phyloP scores from a whole-genome alignment of 1,140 invertebrate genomes.

The Lethocerus indicus region DNA sequence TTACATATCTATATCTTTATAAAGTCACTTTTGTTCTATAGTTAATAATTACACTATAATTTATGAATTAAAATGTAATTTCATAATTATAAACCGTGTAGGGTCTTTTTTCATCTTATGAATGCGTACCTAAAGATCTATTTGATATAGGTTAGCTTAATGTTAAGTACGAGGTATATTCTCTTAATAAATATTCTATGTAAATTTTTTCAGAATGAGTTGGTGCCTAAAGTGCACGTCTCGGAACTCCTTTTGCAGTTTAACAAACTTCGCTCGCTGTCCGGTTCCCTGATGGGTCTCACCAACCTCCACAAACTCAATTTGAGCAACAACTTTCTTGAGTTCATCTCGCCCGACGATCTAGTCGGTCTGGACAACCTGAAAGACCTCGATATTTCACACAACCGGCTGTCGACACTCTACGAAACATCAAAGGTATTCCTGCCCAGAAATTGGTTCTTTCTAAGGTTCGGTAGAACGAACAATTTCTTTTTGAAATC shows the following conservation, averaged over 20 bases:
- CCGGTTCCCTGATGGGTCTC: slow-evolving; percentile 51
- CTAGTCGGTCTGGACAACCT: slow-evolving; percentile 52
- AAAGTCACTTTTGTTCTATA: no score
- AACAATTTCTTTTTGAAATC: no score
- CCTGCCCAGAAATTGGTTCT: no score
- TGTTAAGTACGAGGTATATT: no score
- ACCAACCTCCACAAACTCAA: slow-evolving; percentile 49
- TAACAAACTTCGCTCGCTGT: slow-evolving; percentile 47
- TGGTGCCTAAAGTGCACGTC: slow-evolving; percentile 48
- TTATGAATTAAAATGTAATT: no score
- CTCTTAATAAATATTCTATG: not conserved
- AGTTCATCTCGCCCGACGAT: slow-evolving; percentile 50
- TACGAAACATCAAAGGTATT: slow-evolving; percentile 62
- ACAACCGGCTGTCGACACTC: slow-evolving; percentile 53
- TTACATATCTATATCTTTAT: no score
- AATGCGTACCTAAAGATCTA: no score
- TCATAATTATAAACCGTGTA: no score
- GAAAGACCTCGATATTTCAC: slow-evolving; percentile 51
- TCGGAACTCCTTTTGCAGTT: slow-evolving; percentile 51
- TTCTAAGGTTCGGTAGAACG: no score
- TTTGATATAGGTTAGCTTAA: no score
- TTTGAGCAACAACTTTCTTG: slow-evolving; percentile 52
- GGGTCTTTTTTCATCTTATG: no score
- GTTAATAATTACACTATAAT: no score
- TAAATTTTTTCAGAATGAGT: slow-evolving; percentile 38